Percentiles rank a stretch among this genome's conserved stretches.
phyloP scores from a whole-genome alignment of 92 coral and sea anemone species.

The Paramuricea clavata region DNA sequence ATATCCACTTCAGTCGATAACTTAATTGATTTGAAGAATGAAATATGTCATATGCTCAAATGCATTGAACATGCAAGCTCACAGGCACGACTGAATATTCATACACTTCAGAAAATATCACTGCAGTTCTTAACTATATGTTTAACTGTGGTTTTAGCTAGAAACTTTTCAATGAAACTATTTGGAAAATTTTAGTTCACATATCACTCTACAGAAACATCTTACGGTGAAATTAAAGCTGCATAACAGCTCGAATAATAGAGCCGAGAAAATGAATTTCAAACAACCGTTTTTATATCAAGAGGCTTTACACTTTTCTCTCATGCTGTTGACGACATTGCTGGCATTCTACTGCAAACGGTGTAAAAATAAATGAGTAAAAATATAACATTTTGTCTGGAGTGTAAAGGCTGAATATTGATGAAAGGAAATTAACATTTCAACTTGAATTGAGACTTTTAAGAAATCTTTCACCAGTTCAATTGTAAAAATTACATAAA shows the following conservation, averaged over 20 bases:
- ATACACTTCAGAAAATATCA: background rate
- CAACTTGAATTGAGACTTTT: slow-evolving; percentile 13
- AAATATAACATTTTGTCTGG: background rate
- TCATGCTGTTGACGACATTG: background rate
- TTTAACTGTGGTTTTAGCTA: too few species aligned
- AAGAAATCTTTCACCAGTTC: slow-evolving; percentile 8
- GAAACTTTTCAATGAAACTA: too few species aligned
- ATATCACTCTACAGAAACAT: too few species aligned
- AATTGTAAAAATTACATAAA: background rate
- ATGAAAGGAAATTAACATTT: slow-evolving; percentile 21
- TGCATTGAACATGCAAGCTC: background rate
- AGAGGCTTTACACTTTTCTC: too few species aligned
- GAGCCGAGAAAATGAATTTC: too few species aligned
- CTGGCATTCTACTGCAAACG: background rate
- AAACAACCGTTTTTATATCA: too few species aligned
- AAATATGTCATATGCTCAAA: background rate
- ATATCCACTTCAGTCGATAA: slow-evolving; percentile 28
- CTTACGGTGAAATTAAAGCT: too few species aligned
- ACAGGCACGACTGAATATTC: background rate
- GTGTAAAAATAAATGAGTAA: background rate
- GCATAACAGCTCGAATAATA: too few species aligned
- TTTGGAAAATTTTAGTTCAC: too few species aligned
- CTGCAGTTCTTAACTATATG: background rate
- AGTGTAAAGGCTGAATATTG: background rate
- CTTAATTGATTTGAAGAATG: slow-evolving; percentile 30